Evolutionary conservation across 2,797 vertebrate genomes (phyloP), one percentile per base, ranked within the genome.

Genomic region (Falco cherrug): DNA sequence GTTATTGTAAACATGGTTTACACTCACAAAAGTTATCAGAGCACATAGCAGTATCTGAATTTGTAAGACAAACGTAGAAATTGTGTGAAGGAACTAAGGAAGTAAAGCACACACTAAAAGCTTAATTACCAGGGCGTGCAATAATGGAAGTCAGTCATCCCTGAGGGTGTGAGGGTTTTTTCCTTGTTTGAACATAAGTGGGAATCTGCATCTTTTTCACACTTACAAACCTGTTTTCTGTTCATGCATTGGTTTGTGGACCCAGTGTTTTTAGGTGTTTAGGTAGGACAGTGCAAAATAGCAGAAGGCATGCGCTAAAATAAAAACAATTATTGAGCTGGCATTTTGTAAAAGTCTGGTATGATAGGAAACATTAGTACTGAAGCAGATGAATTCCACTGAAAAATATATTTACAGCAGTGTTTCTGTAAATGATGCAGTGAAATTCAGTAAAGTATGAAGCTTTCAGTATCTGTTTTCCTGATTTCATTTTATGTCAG

Each of bases 381-480:
- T n/a, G 4, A 39, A n/a, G 50, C 26, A 37, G 70, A 28, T 16
- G 11, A 57, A 13, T 75, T 53, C 26, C 37, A 11, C 8, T 26
- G 45, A 56, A 51, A 39, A 63, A 37, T 13, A 13, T 8, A 9
- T 45, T 45, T 51, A 13, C 24, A 39, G 28, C 2, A 1, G 6
- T 4, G 0, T 1, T 5, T 33, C 50, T 86, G 39, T 28, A 26
- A 54, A 37, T 0, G 29, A 21, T 39, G 65, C 33, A 24, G 3
- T 43, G 74, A 65, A 64, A 45, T 75, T 51, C 53, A 53, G 43
- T 13, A 10, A 19, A 33, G 13, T 13, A 1, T 35, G 51, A 39
- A 82, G 57, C 33, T 65, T 78, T 74, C 0, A 1, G 11, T 64
- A 5, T 67, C 28, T 53, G 5, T 63, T 68, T 63, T 71, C 68